Evolutionary conservation across 2,113 vertebrate genomes (phyloP).

Genomic region (Clinocottus analis): DNA sequence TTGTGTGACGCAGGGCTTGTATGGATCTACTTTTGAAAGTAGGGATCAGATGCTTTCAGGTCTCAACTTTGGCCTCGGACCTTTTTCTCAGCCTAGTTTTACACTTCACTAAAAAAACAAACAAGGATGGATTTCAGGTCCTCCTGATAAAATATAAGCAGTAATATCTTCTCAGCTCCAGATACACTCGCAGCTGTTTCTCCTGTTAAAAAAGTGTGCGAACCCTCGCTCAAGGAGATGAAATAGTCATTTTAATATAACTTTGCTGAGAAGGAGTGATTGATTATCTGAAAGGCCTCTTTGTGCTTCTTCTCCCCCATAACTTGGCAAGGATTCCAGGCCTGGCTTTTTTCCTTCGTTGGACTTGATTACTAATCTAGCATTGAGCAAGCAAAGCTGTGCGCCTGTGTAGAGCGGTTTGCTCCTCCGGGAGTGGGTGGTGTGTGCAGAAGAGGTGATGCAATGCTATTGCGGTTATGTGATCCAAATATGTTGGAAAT

Average conservation of each 20-base stretch:
- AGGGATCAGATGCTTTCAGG: not conserved
- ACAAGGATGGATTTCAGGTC: not conserved
- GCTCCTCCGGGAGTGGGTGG: not conserved
- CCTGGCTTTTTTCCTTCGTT: constrained; percentile 15
- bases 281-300: constrained; percentile 53
- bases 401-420: constrained; percentile 14
- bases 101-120: not conserved
- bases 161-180: not conserved
- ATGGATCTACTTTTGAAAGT: not conserved
- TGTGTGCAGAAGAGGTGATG: not conserved
- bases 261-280: constrained; percentile 3
- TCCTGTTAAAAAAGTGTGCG: constrained; percentile 1
- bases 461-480: not conserved
- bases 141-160: not conserved
- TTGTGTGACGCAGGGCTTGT: not conserved
- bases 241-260: constrained; percentile 9
- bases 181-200: not conserved
- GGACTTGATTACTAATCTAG: constrained; percentile 36
- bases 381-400: constrained; percentile 1
- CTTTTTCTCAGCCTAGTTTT: not conserved
- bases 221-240: not conserved
- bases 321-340: constrained; percentile 16
- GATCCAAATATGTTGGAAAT: constrained; percentile 5
- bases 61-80: not conserved
- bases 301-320: constrained; percentile 24